phyloP scores from a whole-genome alignment of 35 echinoderm and acorn worm genomes.

The Lytechinus variegatus region DNA sequence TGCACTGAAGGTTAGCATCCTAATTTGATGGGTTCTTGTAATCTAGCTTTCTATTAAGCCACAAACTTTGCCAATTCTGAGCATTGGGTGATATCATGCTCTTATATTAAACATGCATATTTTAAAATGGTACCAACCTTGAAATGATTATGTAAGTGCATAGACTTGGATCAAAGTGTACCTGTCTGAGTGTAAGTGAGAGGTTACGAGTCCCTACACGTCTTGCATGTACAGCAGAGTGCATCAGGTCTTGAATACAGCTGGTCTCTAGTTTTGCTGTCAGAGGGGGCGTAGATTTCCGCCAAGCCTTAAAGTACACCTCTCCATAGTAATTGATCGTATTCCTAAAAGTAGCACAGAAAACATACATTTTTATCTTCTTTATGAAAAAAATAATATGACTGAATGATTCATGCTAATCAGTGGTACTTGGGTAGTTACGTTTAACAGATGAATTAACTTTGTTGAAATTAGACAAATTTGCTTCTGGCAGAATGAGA shows the following conservation, averaged over 20 bases:
- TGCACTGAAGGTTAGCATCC: too few species aligned
- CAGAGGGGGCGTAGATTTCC: conserved; percentile 55
- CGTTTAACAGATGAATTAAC: neutral
- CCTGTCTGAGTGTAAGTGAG: conserved; percentile 82
- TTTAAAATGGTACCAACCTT: too few species aligned
- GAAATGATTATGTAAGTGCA: too few species aligned
- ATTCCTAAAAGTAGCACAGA: conserved; percentile 30
- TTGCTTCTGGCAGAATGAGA: too few species aligned
- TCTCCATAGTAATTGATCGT: conserved; percentile 83
- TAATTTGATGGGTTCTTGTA: too few species aligned
- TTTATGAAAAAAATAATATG: neutral
- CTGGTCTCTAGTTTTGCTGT: conserved; percentile 78
- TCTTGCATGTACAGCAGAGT: conserved; percentile 82
- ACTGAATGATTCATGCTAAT: neutral
- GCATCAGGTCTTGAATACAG: conserved; percentile 98
- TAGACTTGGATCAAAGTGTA: conserved; percentile 7
- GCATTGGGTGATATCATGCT: too few species aligned
- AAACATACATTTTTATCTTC: neutral
- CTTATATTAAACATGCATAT: too few species aligned
- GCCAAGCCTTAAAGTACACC: conserved; percentile 96
- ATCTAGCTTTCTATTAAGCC: too few species aligned
- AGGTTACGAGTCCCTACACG: conserved; percentile 71
- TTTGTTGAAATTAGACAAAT: too few species aligned
- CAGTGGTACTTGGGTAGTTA: neutral
- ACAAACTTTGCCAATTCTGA: too few species aligned